A percentile compares a stretch with the other conserved stretches of the same genome.
Evolutionary conservation across 2,113 vertebrate species (phyloP).

Genomic region (Paramormyrops kingsleyae): DNA sequence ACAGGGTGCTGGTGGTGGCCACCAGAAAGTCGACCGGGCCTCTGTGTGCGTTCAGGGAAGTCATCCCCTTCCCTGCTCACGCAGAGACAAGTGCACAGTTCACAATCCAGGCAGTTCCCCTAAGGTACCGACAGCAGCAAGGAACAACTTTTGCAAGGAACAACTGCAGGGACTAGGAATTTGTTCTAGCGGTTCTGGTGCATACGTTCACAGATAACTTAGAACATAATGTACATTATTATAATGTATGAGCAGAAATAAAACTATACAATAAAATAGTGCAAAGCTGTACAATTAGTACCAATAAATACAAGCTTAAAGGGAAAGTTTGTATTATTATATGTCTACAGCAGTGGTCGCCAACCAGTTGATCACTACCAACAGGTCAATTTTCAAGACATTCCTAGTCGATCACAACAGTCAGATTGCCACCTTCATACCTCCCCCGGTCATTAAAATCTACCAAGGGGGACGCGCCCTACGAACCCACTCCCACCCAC

Average conservation of each 20-base stretch:
- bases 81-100: background rate
- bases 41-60: constrained; percentile 72
- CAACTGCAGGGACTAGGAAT: background rate
- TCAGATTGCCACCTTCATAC: background rate
- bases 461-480: background rate
- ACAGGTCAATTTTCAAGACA: background rate
- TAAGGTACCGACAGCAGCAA: background rate
- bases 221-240: too few relatives aligned
- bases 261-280: background rate
- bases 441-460: background rate
- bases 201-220: background rate
- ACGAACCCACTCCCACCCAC: background rate
- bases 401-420: background rate
- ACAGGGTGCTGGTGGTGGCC: constrained; percentile 63
- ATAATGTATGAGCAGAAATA: background rate
- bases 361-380: background rate
- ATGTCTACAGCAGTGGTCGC: background rate
- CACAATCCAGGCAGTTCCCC: background rate
- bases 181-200: background rate
- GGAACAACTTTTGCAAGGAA: background rate
- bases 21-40: constrained; percentile 74
- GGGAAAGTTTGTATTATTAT: background rate
- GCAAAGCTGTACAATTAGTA: background rate
- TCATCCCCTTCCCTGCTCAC: constrained; percentile 73
- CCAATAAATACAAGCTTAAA: background rate